These are phyloP conservation scores for Danio choprae DNA, from an alignment of 2,797 vertebrate genomes.

Conservation along the genomic window DNA sequence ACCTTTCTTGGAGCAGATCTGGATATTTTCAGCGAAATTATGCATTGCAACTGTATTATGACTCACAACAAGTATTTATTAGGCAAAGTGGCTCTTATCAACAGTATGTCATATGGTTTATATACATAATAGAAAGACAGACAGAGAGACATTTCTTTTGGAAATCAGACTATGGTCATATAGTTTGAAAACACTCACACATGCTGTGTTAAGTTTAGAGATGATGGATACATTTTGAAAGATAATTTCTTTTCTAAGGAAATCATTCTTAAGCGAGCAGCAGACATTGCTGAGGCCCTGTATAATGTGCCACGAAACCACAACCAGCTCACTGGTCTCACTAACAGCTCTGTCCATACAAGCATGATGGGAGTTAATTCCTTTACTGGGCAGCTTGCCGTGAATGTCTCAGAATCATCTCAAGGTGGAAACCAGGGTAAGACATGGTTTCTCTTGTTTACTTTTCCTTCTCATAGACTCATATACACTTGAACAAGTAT, in stretches of 20 bases:
- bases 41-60: no score
- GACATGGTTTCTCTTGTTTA: constrained; percentile 24
- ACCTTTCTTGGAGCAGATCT: no score
- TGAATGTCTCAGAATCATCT: constrained; percentile 92
- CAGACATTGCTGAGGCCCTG: constrained; percentile 96
- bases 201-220: constrained; percentile 9
- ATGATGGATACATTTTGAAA: constrained; percentile 21
- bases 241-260: constrained; percentile 77
- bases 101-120: no score
- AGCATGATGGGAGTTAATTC: constrained; percentile 99
- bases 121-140: no score
- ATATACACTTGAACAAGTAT: neutral
- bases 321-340: constrained; percentile 90
- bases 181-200: neutral
- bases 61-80: no score
- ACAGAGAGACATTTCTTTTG: no score
- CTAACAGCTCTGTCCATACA: constrained; percentile 88
- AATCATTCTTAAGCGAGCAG: constrained; percentile 96
- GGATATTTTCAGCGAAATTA: no score
- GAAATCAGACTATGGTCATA: neutral
- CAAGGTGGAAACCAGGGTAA: constrained; percentile 95
- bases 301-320: constrained; percentile 97
- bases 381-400: constrained; percentile 94
- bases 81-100: no score
- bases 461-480: neutral